Evolutionary conservation across 2,888 invertebrate species (phyloP).

Genomic region (Pheosia gnoma): DNA sequence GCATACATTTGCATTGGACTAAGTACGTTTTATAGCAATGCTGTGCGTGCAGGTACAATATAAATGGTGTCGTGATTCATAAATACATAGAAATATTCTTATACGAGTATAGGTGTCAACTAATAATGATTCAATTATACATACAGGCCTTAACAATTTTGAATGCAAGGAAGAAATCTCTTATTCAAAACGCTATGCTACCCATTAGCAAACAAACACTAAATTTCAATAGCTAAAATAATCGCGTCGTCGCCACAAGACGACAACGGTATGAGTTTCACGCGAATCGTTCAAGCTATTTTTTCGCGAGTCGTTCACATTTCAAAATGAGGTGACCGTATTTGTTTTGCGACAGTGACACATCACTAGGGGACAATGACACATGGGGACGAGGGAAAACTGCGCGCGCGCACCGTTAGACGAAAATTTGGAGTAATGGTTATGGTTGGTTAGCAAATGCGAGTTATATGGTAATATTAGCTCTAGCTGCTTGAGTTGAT

Average conservation of each 20-base stretch:
- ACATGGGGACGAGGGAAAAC: constrained; percentile 8
- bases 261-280: background rate
- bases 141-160: too few relatives aligned
- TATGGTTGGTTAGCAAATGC: background rate
- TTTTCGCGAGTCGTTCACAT: constrained; percentile 15
- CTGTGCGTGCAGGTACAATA: too few relatives aligned
- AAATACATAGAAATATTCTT: too few relatives aligned
- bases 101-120: background rate
- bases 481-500: background rate
- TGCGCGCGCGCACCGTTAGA: constrained; percentile 30
- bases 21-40: background rate
- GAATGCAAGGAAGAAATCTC: too few relatives aligned
- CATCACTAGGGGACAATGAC: constrained; percentile 1
- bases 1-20: background rate
- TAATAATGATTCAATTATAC: too few relatives aligned
- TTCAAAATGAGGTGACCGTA: constrained; percentile 34
- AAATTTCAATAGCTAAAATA: background rate
- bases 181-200: background rate
- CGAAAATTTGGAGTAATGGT: constrained; percentile 8
- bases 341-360: constrained; percentile 11
- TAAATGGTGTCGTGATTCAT: too few relatives aligned
- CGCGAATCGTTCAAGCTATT: constrained; percentile 7
- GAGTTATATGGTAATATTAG: background rate
- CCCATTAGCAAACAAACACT: background rate
- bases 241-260: background rate